phyloP scores from a whole-genome alignment of 1,140 invertebrate species.

The Drosophila nikananu region DNA sequence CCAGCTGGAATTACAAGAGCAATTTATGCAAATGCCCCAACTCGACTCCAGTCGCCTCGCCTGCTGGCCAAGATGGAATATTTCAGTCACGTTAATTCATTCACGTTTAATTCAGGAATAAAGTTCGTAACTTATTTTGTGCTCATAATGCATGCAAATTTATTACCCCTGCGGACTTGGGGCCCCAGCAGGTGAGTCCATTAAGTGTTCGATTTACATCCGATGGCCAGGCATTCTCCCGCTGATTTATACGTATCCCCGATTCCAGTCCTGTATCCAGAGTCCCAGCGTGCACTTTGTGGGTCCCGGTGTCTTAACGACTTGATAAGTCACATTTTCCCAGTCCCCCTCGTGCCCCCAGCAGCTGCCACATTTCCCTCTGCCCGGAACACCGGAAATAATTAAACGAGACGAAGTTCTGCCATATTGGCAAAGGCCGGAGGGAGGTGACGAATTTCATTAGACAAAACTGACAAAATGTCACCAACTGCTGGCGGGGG shows the following conservation, averaged over 20 bases:
- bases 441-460: conserved; percentile 73
- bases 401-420: conserved; percentile 67
- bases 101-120: conserved; percentile 71
- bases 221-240: conserved; percentile 29
- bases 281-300: conserved; percentile 55
- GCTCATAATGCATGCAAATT: conserved; percentile 78
- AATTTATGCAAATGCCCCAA: conserved; percentile 70
- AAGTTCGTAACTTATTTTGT: conserved; percentile 78
- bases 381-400: conserved; percentile 49
- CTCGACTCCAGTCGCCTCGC: conserved; percentile 17
- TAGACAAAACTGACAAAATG: conserved; percentile 52
- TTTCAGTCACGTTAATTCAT: conserved; percentile 83
- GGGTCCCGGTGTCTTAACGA: conserved; percentile 47
- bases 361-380: conserved; percentile 39
- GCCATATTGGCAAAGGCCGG: conserved; percentile 42
- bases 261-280: neutral
- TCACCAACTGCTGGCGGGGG: conserved; percentile 51
- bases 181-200: conserved; percentile 62
- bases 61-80: conserved; percentile 65
- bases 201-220: conserved; percentile 81
- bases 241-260: conserved; percentile 56
- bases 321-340: conserved; percentile 63
- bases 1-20: conserved; percentile 46
- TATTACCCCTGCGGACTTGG: conserved; percentile 42
- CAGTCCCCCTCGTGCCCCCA: neutral